Base-by-base conservation (phyloP, 2,888 invertebrate species). In the Aleiodes leptofemur region DNA sequence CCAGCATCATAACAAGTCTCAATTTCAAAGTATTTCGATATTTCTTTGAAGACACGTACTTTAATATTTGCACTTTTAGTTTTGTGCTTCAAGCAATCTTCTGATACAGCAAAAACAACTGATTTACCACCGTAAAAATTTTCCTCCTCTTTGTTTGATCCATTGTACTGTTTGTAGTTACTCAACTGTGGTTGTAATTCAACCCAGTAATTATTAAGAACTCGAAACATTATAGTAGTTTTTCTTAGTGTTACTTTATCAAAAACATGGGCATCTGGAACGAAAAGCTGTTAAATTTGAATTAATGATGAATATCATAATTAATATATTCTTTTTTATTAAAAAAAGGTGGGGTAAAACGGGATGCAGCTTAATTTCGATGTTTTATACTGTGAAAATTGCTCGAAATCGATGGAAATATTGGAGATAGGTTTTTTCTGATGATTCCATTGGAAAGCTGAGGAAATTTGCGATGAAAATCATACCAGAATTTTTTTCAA, bases 81-180 rank as follows among this genome's bases (percentile, higher is more conserved):
- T 34, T 70, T 68, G 13, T 77, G 68, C 23, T 78, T 72, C 0
- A 87, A 78, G 4, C 68, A 72, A 1, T 56, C 38, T n/a, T 79
- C 74, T 2, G 86, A 82, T 3, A 88, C 23, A 4, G 86, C 74
- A 66, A 87, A 86, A 4, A 87, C 80, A 5, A 88, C 73, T 6
- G 88, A 88, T 72, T 80, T 85, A 3, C 88, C 88, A n/a, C 87
- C 86, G 76, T 86, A 73, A 70, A 88, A 88, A 2, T 74, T 61
- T 51, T 86, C 85, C 69, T 77, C 82, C 70, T 85, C 82, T 29
- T 74, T 78, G 68, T 82, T 84, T 9, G 86, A 85, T 31, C 86
- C 86, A 0, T 78, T 78, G 69, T 88, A 87, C 9, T 77, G 64
- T 5, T 72, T 77, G 59, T 82, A 82, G 76, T 88, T 86, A 0